Evolutionary conservation across 2,797 vertebrate species (phyloP).

Genomic region (Lagocephalus sceleratus): DNA sequence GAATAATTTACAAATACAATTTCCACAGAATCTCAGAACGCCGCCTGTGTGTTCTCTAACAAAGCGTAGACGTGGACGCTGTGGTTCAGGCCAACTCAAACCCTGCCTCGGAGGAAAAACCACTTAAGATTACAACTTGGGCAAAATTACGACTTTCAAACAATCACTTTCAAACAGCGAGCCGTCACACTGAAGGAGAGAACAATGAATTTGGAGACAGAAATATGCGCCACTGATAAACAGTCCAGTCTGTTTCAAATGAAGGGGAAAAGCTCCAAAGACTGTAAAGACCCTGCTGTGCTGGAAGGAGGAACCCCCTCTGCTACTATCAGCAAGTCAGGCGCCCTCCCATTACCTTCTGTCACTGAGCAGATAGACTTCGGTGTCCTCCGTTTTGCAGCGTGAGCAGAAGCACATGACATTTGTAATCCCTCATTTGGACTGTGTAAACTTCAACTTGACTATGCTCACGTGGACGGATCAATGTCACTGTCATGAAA

Average conservation of each 20-base stretch:
- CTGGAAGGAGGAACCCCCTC: slow-evolving; percentile 23
- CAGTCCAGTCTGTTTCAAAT: neutral
- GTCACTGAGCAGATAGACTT: slow-evolving; percentile 28
- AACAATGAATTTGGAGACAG: slow-evolving; percentile 9
- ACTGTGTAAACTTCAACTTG: slow-evolving; percentile 11
- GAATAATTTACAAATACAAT: slow-evolving; percentile 21
- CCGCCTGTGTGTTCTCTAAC: slow-evolving; percentile 45
- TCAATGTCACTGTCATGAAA: neutral
- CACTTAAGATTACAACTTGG: slow-evolving; percentile 48
- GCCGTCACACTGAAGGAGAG: slow-evolving; percentile 7
- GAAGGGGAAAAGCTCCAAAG: neutral
- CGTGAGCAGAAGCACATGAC: slow-evolving; percentile 1
- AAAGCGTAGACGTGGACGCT: slow-evolving; percentile 24
- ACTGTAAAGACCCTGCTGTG: slow-evolving; percentile 1
- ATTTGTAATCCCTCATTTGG: slow-evolving; percentile 6
- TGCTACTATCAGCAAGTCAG: slow-evolving; percentile 30
- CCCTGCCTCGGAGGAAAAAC: slow-evolving; percentile 45
- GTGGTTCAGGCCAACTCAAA: slow-evolving; percentile 34
- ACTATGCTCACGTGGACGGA: slow-evolving; percentile 10
- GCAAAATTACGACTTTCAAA: slow-evolving; percentile 53
- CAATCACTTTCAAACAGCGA: slow-evolving; percentile 49
- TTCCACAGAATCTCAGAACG: slow-evolving; percentile 24
- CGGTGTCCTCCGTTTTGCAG: slow-evolving; percentile 6
- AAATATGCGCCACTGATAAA: slow-evolving; percentile 37
- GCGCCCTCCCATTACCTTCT: slow-evolving; percentile 19